These are phyloP conservation scores for Desoria tigrina DNA, from an alignment of 2,888 invertebrate species.

Conservation along the genomic window DNA sequence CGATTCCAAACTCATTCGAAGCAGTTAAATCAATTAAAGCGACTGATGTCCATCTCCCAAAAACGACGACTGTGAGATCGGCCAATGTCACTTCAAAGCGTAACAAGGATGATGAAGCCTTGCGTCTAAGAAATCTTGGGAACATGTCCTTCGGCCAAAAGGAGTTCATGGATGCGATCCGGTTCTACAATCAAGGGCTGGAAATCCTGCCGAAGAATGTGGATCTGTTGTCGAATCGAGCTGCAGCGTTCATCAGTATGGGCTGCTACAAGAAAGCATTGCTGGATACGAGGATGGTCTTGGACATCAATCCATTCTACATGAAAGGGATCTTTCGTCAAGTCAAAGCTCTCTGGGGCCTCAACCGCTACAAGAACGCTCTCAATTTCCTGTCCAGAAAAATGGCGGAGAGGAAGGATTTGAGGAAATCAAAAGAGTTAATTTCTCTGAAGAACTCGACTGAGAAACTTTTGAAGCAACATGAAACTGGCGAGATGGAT, in stretches of 20 bases:
- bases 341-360: slow-evolving; percentile 16
- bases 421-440: slow-evolving; percentile 1
- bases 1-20: neutral
- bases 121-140: slow-evolving; percentile 6
- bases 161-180: slow-evolving; percentile 18
- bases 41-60: neutral
- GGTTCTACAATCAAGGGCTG: slow-evolving; percentile 17
- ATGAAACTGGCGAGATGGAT: neutral
- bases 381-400: slow-evolving; percentile 10
- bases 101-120: neutral
- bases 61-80: neutral
- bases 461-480: neutral
- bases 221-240: slow-evolving; percentile 20
- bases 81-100: no score
- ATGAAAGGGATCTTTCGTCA: slow-evolving; percentile 23
- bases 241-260: slow-evolving; percentile 14
- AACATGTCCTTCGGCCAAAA: slow-evolving; percentile 15
- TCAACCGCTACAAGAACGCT: neutral
- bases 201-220: neutral
- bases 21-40: no score
- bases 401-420: neutral
- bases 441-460: neutral
- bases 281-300: slow-evolving; percentile 18
- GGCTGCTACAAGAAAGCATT: slow-evolving; percentile 12
- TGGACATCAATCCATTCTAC: slow-evolving; percentile 11